phyloP scores from a whole-genome alignment of 2,113 vertebrate genomes.

The Zosterops lateralis region DNA sequence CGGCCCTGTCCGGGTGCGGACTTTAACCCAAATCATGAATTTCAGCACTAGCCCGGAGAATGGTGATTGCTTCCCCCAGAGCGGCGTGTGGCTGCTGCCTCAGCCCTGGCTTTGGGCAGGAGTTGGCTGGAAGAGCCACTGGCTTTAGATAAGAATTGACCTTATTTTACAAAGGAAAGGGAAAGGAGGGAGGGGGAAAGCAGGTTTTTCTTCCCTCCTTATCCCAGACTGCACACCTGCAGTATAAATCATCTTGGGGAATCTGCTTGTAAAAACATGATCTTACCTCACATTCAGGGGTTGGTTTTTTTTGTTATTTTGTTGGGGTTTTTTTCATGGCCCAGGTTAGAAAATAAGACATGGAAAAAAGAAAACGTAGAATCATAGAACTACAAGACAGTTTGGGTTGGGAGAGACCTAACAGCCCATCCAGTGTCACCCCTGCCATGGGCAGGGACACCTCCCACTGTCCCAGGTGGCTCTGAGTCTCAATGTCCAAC shows the following conservation, averaged over 20 bases:
- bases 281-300: neutral
- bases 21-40: rapidly evolving
- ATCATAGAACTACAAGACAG: neutral
- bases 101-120: neutral
- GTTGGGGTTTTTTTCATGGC: neutral
- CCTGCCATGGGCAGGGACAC: neutral
- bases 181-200: neutral
- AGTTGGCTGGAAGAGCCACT: neutral
- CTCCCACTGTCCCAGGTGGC: rapidly evolving
- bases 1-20: neutral
- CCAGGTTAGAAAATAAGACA: neutral
- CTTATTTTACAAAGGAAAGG: neutral
- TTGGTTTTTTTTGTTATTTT: neutral
- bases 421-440: neutral
- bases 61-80: rapidly evolving
- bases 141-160: neutral
- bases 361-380: neutral
- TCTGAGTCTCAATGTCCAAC: rapidly evolving
- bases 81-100: neutral
- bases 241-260: conserved; percentile 31
- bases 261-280: conserved; percentile 61
- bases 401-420: neutral
- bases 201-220: conserved; percentile 25
- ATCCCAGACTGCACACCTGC: conserved; percentile 57
- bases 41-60: neutral